These are phyloP conservation scores for Equus quagga DNA, from an alignment of 2,113 vertebrate genomes.

Conservation along the genomic window DNA sequence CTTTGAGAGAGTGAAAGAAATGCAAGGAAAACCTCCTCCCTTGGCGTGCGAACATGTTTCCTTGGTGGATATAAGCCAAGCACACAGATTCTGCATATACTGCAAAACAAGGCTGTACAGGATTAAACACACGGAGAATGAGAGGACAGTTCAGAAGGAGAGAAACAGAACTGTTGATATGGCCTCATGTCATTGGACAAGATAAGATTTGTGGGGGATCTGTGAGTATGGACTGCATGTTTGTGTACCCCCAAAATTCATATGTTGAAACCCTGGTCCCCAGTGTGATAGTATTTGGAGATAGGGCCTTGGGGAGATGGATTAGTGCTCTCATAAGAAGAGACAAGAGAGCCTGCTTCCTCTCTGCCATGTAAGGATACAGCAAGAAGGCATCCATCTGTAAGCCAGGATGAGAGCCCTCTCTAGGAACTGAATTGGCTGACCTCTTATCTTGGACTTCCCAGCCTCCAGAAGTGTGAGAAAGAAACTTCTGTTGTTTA, in stretches of 20 bases:
- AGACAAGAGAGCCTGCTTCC: neutral
- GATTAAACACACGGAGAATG: neutral
- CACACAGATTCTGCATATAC: neutral
- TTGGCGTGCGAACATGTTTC: neutral
- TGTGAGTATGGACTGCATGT: neutral
- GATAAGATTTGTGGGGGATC: neutral
- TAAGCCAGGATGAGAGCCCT: neutral
- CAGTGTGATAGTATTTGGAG: neutral
- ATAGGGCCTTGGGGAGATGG: neutral
- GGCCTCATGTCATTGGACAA: neutral
- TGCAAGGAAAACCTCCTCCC: neutral
- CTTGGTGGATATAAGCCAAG: neutral
- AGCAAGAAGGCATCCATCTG: neutral
- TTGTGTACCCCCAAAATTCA: neutral
- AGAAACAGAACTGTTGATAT: neutral
- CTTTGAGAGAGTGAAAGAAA: neutral
- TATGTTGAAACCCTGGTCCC: neutral
- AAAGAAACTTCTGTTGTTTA: neutral
- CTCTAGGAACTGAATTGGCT: neutral
- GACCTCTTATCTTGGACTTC: neutral
- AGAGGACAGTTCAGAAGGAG: neutral
- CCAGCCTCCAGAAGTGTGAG: neutral
- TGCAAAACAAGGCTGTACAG: neutral
- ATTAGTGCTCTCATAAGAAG: neutral
- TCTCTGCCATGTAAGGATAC: neutral